phyloP scores from a whole-genome alignment of 2,113 vertebrate species.

The Cyanocitta stelleri region DNA sequence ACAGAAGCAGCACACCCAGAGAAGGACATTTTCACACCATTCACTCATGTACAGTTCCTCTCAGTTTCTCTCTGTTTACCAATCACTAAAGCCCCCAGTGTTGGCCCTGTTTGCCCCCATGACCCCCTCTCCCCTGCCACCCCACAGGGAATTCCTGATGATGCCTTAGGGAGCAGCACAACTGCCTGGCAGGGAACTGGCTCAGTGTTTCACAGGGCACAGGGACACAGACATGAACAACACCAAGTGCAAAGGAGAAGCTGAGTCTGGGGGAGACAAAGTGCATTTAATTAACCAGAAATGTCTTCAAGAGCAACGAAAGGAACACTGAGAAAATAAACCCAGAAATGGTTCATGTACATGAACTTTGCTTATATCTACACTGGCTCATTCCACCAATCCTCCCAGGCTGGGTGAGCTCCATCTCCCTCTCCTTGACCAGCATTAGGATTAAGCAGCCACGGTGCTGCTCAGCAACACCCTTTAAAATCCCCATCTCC shows the following conservation, averaged over 20 bases:
- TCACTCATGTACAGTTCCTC: not conserved
- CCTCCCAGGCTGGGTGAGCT: not conserved
- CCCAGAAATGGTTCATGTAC: fast-evolving
- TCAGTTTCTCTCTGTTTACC: not conserved
- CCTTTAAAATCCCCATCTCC: not conserved
- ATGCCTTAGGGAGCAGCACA: not conserved
- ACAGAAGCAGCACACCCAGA: not conserved
- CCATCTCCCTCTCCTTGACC: not conserved
- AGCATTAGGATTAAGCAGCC: fast-evolving
- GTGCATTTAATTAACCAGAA: not conserved
- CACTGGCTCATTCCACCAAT: fast-evolving
- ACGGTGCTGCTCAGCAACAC: not conserved
- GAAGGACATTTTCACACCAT: not conserved
- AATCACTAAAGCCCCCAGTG: not conserved
- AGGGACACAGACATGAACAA: not conserved
- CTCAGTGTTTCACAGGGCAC: not conserved
- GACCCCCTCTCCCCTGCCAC: not conserved
- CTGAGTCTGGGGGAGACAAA: not conserved
- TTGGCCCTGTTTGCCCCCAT: not conserved
- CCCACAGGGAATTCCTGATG: not conserved
- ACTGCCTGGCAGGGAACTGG: not conserved
- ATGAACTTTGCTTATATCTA: fast-evolving
- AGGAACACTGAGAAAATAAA: not conserved
- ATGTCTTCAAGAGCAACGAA: not conserved
- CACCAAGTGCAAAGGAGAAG: not conserved